Conservation (phyloP, 2,113 vertebrate species). For the Rhea americana region DNA sequence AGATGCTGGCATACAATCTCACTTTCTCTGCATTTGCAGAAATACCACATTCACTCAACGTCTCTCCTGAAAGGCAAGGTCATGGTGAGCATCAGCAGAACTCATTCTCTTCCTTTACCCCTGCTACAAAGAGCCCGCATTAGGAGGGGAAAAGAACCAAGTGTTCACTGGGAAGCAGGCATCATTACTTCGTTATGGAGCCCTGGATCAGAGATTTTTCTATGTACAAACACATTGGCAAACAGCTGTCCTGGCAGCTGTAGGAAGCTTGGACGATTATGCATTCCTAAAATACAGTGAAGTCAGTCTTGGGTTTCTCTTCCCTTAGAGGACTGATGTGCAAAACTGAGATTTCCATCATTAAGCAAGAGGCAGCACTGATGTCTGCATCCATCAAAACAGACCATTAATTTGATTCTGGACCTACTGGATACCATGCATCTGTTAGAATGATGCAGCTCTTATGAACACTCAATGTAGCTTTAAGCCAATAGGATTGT, state of each 20-base stretch:
- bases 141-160: not conserved
- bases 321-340: too few relatives aligned
- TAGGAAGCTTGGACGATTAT: too few relatives aligned
- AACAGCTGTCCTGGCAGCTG: not conserved
- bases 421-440: rapidly evolving
- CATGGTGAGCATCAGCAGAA: not conserved
- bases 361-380: not conserved
- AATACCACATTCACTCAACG: not conserved
- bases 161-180: not conserved
- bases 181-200: not conserved
- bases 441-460: not conserved
- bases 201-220: not conserved
- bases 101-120: not conserved
- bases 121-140: not conserved
- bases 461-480: rapidly evolving
- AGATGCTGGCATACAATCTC: not conserved
- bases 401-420: not conserved
- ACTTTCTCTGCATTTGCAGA: not conserved
- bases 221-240: not conserved
- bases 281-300: not conserved
- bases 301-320: not conserved
- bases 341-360: not conserved
- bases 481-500: not conserved
- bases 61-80: not conserved
- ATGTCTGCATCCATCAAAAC: not conserved